Evolutionary conservation across 2,797 vertebrate genomes (phyloP).

Genomic region (Sandelia bainsii): DNA sequence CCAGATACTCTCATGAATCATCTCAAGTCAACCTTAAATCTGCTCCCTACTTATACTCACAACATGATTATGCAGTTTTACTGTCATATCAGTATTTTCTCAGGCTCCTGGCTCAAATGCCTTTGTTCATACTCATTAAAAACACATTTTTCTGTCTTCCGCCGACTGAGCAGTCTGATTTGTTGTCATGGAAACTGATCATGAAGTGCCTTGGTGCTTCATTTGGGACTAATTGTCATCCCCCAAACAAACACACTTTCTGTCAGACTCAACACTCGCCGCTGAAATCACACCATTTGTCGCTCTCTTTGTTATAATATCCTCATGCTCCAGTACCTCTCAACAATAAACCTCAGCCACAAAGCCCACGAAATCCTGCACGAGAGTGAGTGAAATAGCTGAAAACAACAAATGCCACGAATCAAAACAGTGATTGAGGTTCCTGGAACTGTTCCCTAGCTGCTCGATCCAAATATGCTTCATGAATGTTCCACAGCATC

Average conservation of each 20-base stretch:
- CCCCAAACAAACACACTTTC: conserved; percentile 54
- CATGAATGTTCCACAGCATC: conserved; percentile 40
- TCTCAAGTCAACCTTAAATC: conserved; percentile 31
- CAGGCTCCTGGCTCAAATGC: conserved; percentile 24
- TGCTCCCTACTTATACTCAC: conserved; percentile 18
- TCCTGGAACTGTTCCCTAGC: conserved; percentile 47
- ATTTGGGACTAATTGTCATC: conserved; percentile 67
- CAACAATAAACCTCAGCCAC: conserved; percentile 60
- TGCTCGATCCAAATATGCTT: conserved; percentile 43
- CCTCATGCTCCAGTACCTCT: conserved; percentile 62
- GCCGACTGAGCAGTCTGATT: conserved; percentile 64
- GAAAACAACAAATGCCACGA: conserved; percentile 52
- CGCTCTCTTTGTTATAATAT: conserved; percentile 56
- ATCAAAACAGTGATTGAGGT: conserved; percentile 55
- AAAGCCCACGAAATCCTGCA: conserved; percentile 41
- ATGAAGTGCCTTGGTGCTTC: conserved; percentile 54
- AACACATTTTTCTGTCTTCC: conserved; percentile 46
- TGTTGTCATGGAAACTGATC: conserved; percentile 77
- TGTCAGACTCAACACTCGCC: conserved; percentile 33
- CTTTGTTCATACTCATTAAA: conserved; percentile 55
- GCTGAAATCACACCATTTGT: conserved; percentile 52
- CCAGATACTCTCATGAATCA: conserved; percentile 40
- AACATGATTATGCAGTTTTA: conserved; percentile 47
- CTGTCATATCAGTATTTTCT: conserved; percentile 43
- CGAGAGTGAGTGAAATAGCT: conserved; percentile 41